Conservation (phyloP, 2,113 vertebrate genomes). For the Eptatretus burgeri region DNA sequence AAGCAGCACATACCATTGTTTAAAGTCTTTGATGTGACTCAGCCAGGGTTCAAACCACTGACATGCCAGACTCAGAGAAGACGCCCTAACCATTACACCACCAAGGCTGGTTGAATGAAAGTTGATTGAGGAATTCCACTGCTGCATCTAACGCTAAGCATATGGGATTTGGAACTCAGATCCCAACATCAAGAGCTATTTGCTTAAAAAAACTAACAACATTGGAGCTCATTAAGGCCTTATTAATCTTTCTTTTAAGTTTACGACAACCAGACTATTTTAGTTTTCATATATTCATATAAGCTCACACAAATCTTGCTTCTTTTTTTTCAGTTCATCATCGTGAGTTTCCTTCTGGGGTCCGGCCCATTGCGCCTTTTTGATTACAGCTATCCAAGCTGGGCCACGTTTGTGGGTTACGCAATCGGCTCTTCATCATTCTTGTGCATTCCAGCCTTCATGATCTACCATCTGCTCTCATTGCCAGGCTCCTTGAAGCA, state of each 20-base stretch:
- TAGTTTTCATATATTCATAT: neutral
- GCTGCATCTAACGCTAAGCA: too few species aligned
- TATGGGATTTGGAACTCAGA: too few species aligned
- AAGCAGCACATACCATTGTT: too few species aligned
- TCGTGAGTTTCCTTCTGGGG: conserved; percentile 57
- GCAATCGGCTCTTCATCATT: conserved; percentile 72
- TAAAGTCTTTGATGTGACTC: too few species aligned
- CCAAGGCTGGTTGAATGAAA: too few species aligned
- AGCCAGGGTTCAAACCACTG: too few species aligned
- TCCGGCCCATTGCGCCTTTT: conserved; percentile 53
- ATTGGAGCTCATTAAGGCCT: neutral
- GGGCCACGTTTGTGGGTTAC: conserved; percentile 60
- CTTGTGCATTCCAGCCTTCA: conserved; percentile 62
- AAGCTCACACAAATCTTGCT: neutral
- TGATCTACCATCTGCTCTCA: conserved; percentile 36
- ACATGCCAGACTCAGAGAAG: too few species aligned
- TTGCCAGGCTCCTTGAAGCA: conserved; percentile 70
- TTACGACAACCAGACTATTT: neutral
- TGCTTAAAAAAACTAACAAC: neutral
- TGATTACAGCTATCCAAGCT: conserved; percentile 46
- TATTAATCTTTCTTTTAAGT: neutral
- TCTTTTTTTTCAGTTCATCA: conserved; percentile 44
- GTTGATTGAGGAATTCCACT: too few species aligned
- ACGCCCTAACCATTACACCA: too few species aligned
- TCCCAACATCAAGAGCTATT: too few species aligned